These are phyloP conservation scores for Metallyticus violacea DNA, from an alignment of 2,888 invertebrate species.

Conservation along the genomic window DNA sequence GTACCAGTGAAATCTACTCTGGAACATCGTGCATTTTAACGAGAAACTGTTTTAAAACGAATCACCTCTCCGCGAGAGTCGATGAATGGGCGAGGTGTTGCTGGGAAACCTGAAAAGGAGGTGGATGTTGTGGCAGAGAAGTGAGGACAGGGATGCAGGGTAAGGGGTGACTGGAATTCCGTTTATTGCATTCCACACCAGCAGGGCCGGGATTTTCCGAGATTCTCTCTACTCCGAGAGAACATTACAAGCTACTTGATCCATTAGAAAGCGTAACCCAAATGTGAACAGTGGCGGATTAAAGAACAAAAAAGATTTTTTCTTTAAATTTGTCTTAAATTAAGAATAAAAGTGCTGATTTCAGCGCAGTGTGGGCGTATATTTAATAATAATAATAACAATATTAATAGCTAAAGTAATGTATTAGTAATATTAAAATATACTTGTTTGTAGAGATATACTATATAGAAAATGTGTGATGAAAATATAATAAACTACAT, in stretches of 20 bases:
- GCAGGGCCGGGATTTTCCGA: background rate
- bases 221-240: background rate
- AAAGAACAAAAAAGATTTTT: too few species aligned
- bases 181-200: conserved; percentile 4
- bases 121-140: background rate
- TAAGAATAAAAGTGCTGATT: too few species aligned
- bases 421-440: too few species aligned
- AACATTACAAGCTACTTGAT: conserved; percentile 3
- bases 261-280: background rate
- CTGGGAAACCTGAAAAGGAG: background rate
- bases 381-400: too few species aligned
- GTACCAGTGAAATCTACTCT: too few species aligned
- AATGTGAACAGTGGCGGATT: background rate
- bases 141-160: background rate
- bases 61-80: background rate
- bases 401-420: too few species aligned
- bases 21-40: background rate
- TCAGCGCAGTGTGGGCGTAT: too few species aligned
- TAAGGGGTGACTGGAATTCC: background rate
- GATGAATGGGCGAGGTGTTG: background rate
- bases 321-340: too few species aligned
- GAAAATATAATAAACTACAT: too few species aligned
- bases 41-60: background rate
- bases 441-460: too few species aligned
- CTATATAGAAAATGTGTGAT: too few species aligned